Evolutionary conservation across 2,113 vertebrate genomes (phyloP).

Genomic region (Campylorhamphus procurvoides): DNA sequence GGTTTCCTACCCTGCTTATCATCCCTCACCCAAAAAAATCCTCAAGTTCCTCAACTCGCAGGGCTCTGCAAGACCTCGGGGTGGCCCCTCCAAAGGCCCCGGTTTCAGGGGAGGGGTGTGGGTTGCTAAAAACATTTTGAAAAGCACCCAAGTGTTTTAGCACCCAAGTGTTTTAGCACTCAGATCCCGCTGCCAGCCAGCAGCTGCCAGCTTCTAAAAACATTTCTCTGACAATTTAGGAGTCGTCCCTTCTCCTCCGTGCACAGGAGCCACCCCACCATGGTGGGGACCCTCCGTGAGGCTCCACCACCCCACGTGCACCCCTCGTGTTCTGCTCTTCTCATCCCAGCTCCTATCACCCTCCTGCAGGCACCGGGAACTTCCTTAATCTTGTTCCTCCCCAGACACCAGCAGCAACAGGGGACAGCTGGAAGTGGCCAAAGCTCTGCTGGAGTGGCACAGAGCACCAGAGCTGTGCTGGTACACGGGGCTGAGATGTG

Average conservation of each 20-base stretch:
- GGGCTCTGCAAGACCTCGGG: not conserved
- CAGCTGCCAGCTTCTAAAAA: not conserved
- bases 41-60: fast-evolving
- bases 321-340: fast-evolving
- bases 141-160: not conserved
- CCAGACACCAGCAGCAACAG: not conserved
- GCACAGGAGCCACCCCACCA: fast-evolving
- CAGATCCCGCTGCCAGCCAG: not conserved
- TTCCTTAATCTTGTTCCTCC: not conserved
- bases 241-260: not conserved
- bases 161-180: not conserved
- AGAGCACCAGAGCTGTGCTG: fast-evolving
- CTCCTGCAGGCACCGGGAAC: not conserved
- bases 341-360: not conserved
- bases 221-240: not conserved
- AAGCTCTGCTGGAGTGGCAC: not conserved
- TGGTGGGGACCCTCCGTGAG: not conserved
- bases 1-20: not conserved
- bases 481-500: fast-evolving
- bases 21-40: fast-evolving
- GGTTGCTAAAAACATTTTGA: not conserved
- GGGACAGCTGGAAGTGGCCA: fast-evolving
- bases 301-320: not conserved
- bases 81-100: not conserved
- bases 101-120: not conserved